Evolutionary conservation across 1,140 invertebrate genomes (phyloP), one percentile per base, ranked within the genome.

Genomic region (Piezodorus guildinii): DNA sequence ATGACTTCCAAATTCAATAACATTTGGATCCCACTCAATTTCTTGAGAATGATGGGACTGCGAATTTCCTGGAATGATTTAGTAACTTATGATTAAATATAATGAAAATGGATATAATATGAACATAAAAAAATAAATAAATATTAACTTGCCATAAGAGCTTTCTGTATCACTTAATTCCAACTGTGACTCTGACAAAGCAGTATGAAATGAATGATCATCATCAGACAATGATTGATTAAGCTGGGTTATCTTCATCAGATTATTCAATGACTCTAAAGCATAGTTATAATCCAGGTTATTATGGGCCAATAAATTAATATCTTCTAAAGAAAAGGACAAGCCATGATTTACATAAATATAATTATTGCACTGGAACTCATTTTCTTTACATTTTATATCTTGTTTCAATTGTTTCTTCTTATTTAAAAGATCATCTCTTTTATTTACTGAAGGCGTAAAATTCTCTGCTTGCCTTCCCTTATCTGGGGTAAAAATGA

Each of bases 341-440:
- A 64, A 25, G 14, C 63, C 63, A 49, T 60, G 63, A 46, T 64
- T 64, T n/a, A 60, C 56, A 45, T 64, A 64, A 3, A 30, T 39
- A 43, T 49, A 25, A 39, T 64, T 21, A 49, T 46, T 43, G 16
- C 45, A 34, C 9, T 59, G 16, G 21, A 51, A 12, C 0, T 39
- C 43, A 60, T 45, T 64, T 19, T 27, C 19, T 21, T 45, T 49
- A 23, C 8, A 23, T 21, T 56, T 25, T 56, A 23, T 10, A 27
- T 16, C 19, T 23, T 25, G 19, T 16, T 15, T 23, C 5, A 6
- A 23, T 1, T 10, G 3, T 23, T 25, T 23, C 17, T 56, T 19
- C 8, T 15, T 25, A 25, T 56, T 56, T 25, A 56, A 25, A 25
- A 16, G 27, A 27, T 56, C 52, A 56, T 25, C 17, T 27, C 52